Base-by-base conservation (phyloP, 2,797 vertebrate species). In the Menidia menidia region DNA sequence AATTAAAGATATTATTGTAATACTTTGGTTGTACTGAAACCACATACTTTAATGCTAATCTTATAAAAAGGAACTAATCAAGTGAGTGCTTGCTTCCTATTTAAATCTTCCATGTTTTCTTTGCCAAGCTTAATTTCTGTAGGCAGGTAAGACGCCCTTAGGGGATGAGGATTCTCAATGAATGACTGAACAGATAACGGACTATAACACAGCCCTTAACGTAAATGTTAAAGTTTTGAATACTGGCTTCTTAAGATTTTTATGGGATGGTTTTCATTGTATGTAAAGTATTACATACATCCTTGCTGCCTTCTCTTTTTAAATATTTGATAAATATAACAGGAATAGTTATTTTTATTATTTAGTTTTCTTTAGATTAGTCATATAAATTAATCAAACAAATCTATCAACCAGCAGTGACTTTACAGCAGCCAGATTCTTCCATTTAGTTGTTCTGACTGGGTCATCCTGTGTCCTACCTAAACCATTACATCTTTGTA, bases 401-500 rank as follows among this genome's bases (percentile, higher is more conserved):
- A 32, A 59, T 61, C n/a, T 6, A 25, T 35, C 10, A 42, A 31
- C 18, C 14, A 60, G 10, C 18, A 33, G 57, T 18, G 39, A 7
- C 59, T 32, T 7, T 45, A 9, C 39, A 62, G 18, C 1, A n/a
- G 18, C 59, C 18, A 64, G 51, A 58, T 53, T 52, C 35, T n/a
- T 11, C 19, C 35, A 54, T 65, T 73, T 73, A 73, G 47, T 51
- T 75, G 58, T 55, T 77, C 35, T 60, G 55, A 48, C 54, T 14
- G 47, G 62, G 66, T 56, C 55, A 66, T 62, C 58, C 60, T 35
- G 45, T 64, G n/a, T 42, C 64, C 42, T 73, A 10, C 60, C 58
- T 54, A 48, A 80, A 84, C 86, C 73, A 76, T 76, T 82, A 66
- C 65, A 71, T 55, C 57, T 44, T 54, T 78, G 67, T 78, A 69